Base-by-base conservation (phyloP, 2,888 invertebrate species). In the Oscheius sp. region DNA sequence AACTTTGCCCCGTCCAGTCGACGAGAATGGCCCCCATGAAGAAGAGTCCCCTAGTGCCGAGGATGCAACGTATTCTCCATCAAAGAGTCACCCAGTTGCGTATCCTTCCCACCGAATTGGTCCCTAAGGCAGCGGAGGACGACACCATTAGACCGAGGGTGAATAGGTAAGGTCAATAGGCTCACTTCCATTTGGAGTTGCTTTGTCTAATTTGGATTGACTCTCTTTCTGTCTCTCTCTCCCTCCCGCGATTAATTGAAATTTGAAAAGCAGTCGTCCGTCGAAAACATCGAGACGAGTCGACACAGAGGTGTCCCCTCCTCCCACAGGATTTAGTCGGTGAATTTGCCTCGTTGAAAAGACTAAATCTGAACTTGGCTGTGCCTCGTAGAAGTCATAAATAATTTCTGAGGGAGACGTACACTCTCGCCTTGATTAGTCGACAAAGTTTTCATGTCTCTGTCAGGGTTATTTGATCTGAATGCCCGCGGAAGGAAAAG, bases 1-100 rank as follows among this genome's bases (percentile, higher is more conserved):
- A 52, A 66, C 35, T 35, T 35, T 35, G 35, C 35, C 35, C 9
- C 35, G 35, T 61, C 41, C 61, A 13, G 13, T 2, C 43, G 49
- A 18, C 21, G 55, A 55, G 21, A n/a, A 66, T 66, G 66, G 66
- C 69, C 16, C 56, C 69, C 25, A 69, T 58, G 69, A 61, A 59
- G 70, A 58, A 70, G 27, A 70, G 70, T 45, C 74, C 73, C 27
- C 6, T 69, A 23, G 45, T 75, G 46, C 73, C 63, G 13, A 16
- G 69, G 53, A 73, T 71, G 68, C 66, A 71, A 45, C 64, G 75
- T 41, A 46, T 76, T 18, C 77, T 77, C 18, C 77, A 76, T 25
- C 77, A 77, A 27, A 69, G 77, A 7, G 52, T 77, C 69, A 76
- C 77, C 3, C 77, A 77, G 58, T 72, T 77, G 64, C 61, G 75